Conservation (phyloP, 2,113 vertebrate genomes). For the Anseranas semipalmata region DNA sequence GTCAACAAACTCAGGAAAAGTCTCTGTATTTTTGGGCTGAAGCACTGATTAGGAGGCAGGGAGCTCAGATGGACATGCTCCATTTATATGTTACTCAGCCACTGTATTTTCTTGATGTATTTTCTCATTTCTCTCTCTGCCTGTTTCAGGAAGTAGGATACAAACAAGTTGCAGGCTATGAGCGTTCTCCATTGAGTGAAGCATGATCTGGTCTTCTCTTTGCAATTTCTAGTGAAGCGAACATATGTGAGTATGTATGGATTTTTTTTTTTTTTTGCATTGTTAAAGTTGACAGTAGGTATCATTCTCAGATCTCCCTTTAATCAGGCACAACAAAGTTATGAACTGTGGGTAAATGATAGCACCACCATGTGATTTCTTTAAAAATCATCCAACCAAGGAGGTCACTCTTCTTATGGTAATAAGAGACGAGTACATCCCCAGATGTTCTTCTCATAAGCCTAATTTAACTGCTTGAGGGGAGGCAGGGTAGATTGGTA, state of each 20-base stretch:
- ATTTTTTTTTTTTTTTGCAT: not conserved
- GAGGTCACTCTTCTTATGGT: not conserved
- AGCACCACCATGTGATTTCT: not conserved
- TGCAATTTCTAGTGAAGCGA: not conserved
- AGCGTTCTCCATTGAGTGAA: not conserved
- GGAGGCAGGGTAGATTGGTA: not conserved
- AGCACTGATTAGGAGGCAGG: not conserved
- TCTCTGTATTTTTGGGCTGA: not conserved
- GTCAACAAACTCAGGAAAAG: not conserved
- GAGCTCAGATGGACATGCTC: not conserved
- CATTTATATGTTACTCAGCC: not conserved
- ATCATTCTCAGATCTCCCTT: not conserved
- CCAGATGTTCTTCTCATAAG: not conserved
- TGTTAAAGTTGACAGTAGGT: not conserved
- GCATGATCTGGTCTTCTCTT: not conserved
- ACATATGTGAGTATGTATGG: rapidly evolving
- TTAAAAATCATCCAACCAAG: conserved; percentile 24
- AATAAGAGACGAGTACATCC: not conserved
- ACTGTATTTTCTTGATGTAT: not conserved
- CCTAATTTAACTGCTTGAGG: not conserved
- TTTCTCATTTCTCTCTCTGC: not conserved
- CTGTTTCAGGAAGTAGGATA: not conserved
- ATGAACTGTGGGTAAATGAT: not conserved
- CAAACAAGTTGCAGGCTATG: not conserved
- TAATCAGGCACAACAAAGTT: not conserved